Base-by-base conservation (phyloP, 2,888 invertebrate genomes). In the Margaritifera margaritifera region DNA sequence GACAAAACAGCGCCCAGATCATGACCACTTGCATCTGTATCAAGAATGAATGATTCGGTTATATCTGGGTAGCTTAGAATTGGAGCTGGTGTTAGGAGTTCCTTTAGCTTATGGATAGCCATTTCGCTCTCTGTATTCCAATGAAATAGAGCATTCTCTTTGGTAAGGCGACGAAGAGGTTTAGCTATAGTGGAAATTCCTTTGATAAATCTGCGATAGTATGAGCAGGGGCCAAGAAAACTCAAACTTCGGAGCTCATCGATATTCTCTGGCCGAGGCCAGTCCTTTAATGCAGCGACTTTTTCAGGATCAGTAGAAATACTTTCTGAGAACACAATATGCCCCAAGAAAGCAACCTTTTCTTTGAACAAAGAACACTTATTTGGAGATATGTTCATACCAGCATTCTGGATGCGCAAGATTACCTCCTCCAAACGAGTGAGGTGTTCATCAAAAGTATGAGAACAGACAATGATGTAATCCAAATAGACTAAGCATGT, bases 1-100 rank as follows among this genome's bases (percentile, higher is more conserved):
- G 73, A 73, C 6, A 79, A 61, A 2, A 75, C 74, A 24, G 75
- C 73, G 19, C 80, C 81, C 1, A 81, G 67, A 6, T 68, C 74
- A 25, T 6, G n/a, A 79, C 79, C 56, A 79, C 75, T 74, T 11
- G 80, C 79, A 59, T 80, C 77, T n/a, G 72, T 75, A 60, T 80
- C 79, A 25, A 80, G 60, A 19, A 79, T 67, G 51, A 74, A 78
- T 11, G 42, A 8, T 5, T 50, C 52, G 5, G 59, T 25, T 19
- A 68, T 66, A 52, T 72, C 74, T 18, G 68, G 75, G 58, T 69
- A 54, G 2, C 50, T 57, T n/a, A 78, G 55, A n/a, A 62, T 25
- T n/a, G 62, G 53, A 18, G 5, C 50, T 18, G 53, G 53, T 27
- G 25, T 42, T 11, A 62, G 22, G 5, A 25, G 22, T 27, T 27